Percentiles rank a stretch among this genome's conserved stretches.
Evolutionary conservation across 2,797 vertebrate species (phyloP).

Genomic region (Gorsachius magnificus): DNA sequence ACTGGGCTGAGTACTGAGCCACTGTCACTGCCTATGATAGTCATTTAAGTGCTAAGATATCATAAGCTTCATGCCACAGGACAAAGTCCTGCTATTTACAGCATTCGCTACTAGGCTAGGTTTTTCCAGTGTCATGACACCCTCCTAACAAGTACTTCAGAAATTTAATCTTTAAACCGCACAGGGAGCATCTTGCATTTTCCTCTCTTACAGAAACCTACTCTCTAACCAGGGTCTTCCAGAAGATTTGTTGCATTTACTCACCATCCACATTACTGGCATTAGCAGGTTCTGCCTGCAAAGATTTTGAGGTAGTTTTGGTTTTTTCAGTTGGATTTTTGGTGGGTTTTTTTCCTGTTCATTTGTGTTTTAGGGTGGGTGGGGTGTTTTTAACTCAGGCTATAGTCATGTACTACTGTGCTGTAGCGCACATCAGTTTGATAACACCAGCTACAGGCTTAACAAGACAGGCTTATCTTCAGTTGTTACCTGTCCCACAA

Average conservation of each 20-base stretch:
- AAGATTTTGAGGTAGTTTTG: neutral
- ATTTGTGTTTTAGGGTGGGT: neutral
- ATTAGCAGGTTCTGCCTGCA: neutral
- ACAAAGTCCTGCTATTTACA: neutral
- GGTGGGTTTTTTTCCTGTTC: accelerated
- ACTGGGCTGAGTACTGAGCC: too few relatives aligned
- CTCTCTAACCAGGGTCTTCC: neutral
- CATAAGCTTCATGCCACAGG: neutral
- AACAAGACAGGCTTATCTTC: neutral
- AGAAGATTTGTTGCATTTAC: neutral
- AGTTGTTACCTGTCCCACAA: neutral
- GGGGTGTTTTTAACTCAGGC: neutral
- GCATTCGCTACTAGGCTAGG: neutral
- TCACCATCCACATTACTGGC: neutral
- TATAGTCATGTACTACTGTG: neutral
- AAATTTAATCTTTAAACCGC: constrained; percentile 14
- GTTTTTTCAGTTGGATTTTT: neutral
- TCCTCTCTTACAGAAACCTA: neutral
- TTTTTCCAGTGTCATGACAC: neutral
- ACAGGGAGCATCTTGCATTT: neutral
- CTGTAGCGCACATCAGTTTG: neutral
- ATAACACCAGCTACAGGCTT: neutral
- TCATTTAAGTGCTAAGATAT: neutral
- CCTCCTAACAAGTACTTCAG: neutral
- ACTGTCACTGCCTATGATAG: too few relatives aligned